phyloP scores from a whole-genome alignment of 2,113 vertebrate species.

The Herpailurus yagouaroundi region DNA sequence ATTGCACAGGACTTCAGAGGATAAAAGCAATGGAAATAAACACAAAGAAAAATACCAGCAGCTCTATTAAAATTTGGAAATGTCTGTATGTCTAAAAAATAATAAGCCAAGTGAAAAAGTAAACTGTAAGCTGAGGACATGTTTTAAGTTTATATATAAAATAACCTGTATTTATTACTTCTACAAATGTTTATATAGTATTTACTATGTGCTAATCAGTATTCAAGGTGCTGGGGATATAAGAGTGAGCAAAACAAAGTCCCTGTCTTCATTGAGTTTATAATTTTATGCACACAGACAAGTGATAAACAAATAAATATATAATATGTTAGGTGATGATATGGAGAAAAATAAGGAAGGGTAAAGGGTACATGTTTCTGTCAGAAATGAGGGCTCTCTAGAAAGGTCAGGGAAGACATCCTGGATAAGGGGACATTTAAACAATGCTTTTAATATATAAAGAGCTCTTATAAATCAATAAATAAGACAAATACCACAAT shows the following conservation, averaged over 20 bases:
- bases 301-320: background rate
- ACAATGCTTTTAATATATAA: slow-evolving; percentile 10
- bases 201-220: background rate
- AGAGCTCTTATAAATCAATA: slow-evolving; percentile 10
- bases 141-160: slow-evolving; percentile 8
- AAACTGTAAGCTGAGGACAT: background rate
- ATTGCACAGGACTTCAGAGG: background rate
- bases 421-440: slow-evolving; percentile 31
- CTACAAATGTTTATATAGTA: background rate
- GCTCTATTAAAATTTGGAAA: slow-evolving; percentile 44
- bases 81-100: background rate
- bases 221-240: background rate
- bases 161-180: slow-evolving; percentile 11
- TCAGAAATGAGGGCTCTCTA: background rate
- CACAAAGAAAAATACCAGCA: slow-evolving; percentile 40
- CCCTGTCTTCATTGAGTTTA: background rate
- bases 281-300: slow-evolving; percentile 18
- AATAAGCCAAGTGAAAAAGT: slow-evolving; percentile 37
- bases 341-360: slow-evolving; percentile 37
- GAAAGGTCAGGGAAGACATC: background rate
- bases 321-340: background rate
- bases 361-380: background rate
- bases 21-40: slow-evolving; percentile 15
- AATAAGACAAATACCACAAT: slow-evolving; percentile 16
- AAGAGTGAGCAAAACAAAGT: slow-evolving; percentile 2